Evolutionary conservation across 2,888 invertebrate species (phyloP), one percentile per base, ranked within the genome.

Genomic region (Isotomurus palustris): DNA sequence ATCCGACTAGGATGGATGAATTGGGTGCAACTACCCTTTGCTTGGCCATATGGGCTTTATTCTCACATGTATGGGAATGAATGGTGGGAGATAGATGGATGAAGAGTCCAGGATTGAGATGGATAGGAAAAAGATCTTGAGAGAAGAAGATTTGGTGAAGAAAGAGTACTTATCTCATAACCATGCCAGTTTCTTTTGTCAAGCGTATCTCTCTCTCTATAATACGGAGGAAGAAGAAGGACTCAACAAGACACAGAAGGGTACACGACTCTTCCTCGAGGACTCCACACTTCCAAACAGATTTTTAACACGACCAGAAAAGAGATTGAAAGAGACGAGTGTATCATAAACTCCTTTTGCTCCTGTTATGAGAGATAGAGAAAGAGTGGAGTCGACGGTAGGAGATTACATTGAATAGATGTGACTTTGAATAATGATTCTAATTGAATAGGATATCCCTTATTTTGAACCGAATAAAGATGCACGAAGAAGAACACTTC

Each of bases 401-500:
- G 40, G 53, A 56, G 60, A 60, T 60, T 60, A 56, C 53, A 60
- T 53, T 56, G 60, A 60, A 56, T 53, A 53, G 53, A 56, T 56
- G 50, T 60, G 60, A 60, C 60, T 56, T 53, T 56, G 60, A 60
- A 60, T 60, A 60, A 60, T 56, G 56, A 60, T 56, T 41, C 60
- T 56, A 56, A 60, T 60, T 60, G 60, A 56, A 60, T 60, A 53
- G 56, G 53, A 56, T 60, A 56, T 60, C 56, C 60, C 53, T 53
- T 48, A 55, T 54, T 59, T 59, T 41, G 45, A 49, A 41, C 29
- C 24, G 35, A 35, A 44, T 36, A 24, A 55, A 55, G 47, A 48
- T 48, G 47, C 22, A 21, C 22, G 35, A 27, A 8, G 27, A 6
- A 19, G 19, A n/a, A n/a, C n/a, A n/a, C n/a, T n/a, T n/a, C n/a